Conservation (phyloP, 2,797 vertebrate species). For the Amphiprion clarkii region DNA sequence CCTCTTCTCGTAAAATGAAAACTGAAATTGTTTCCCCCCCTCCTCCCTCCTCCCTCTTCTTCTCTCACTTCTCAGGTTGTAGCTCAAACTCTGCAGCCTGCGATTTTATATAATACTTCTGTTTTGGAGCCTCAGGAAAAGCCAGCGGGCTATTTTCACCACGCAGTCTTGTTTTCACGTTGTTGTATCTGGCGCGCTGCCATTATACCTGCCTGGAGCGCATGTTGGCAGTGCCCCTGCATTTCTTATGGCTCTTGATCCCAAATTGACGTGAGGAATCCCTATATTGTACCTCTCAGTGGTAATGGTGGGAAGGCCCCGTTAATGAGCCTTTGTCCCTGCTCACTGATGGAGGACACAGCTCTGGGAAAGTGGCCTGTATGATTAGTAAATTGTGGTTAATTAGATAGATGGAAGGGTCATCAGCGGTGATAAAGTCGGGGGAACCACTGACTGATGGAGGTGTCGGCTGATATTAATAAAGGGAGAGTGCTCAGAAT, state of each 20-base stretch:
- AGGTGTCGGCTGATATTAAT: constrained; percentile 66
- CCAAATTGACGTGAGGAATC: constrained; percentile 73
- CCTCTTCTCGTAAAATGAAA: constrained; percentile 79
- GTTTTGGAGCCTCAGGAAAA: constrained; percentile 35
- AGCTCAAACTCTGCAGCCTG: constrained; percentile 70
- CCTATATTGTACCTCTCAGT: constrained; percentile 52
- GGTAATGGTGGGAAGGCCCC: constrained; percentile 44
- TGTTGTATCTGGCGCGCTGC: constrained; percentile 39
- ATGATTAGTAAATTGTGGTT: constrained; percentile 88
- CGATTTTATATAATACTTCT: constrained; percentile 69
- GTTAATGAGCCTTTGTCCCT: constrained; percentile 86
- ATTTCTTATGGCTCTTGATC: constrained; percentile 69
- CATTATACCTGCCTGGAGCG: constrained; percentile 41
- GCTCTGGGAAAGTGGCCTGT: constrained; percentile 79
- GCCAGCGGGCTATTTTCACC: constrained; percentile 43
- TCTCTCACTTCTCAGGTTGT: constrained; percentile 67
- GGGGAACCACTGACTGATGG: constrained; percentile 80
- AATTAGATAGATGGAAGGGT: constrained; percentile 91
- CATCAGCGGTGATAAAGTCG: constrained; percentile 85
- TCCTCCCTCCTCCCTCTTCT: constrained; percentile 14
- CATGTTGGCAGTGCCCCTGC: constrained; percentile 52
- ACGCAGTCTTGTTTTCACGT: constrained; percentile 30
- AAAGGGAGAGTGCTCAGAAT: constrained; percentile 67
- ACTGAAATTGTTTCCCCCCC: constrained; percentile 69
- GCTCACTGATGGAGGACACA: constrained; percentile 76